A percentile compares a stretch with the other conserved stretches of the same genome.
These are phyloP conservation scores for Brachionus manjavacas DNA, from an alignment of 1,140 invertebrate genomes.

Conservation along the genomic window DNA sequence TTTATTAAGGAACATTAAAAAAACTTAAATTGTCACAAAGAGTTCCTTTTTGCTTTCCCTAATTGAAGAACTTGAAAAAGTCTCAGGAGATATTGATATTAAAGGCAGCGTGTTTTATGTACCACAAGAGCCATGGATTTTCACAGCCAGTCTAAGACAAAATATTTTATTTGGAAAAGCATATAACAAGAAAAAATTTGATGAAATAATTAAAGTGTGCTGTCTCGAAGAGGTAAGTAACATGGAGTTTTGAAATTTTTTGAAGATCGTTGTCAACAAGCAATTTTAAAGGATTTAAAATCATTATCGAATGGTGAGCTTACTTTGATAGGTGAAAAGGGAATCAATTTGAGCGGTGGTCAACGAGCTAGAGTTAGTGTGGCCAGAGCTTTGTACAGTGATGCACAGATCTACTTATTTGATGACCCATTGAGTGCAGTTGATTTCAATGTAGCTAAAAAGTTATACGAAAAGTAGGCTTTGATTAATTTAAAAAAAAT, in stretches of 20 bases:
- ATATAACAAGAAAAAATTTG: conserved; percentile 23
- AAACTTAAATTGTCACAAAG: neutral
- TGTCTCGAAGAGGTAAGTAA: neutral
- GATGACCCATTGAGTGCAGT: conserved; percentile 78
- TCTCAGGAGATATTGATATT: neutral
- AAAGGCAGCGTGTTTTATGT: conserved; percentile 34
- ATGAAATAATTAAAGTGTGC: conserved; percentile 18
- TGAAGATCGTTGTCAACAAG: too few relatives aligned
- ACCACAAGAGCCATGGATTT: conserved; percentile 42
- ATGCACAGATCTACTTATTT: conserved; percentile 72
- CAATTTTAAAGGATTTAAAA: conserved; percentile 49
- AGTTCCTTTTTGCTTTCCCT: conserved; percentile 25
- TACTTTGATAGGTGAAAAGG: conserved; percentile 81
- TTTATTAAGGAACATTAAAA: neutral
- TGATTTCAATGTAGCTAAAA: conserved; percentile 84
- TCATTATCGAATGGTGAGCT: conserved; percentile 72
- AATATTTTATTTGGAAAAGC: conserved; percentile 40
- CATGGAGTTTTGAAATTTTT: too few relatives aligned
- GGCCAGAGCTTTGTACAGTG: conserved; percentile 69
- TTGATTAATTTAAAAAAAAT: too few relatives aligned
- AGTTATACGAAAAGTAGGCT: conserved; percentile 75
- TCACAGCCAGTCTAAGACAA: conserved; percentile 13
- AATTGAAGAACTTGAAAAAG: conserved; percentile 25
- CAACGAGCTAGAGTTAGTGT: conserved; percentile 80
- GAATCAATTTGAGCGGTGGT: conserved; percentile 77